Base-by-base conservation (phyloP, 2,797 vertebrate genomes). In the Notolepis coatsorum region DNA sequence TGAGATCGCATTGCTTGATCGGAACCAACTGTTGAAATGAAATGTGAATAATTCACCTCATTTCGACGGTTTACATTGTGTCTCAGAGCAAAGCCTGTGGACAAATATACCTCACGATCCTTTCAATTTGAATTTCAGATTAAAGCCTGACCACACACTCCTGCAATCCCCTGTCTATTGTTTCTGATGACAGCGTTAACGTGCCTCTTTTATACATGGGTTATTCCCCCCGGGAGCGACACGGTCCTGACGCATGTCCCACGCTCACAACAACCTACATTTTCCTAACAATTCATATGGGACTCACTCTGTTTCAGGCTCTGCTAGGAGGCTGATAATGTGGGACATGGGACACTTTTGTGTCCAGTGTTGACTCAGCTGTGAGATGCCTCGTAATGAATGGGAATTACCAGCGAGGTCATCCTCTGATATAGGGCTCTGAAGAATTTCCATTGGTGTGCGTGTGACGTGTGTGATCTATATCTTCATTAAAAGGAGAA, bases 351-450 rank as follows among this genome's bases (percentile, higher is more conserved):
- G 68, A 71, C 65, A 74, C 74, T 69, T 78, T 89, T 78, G 56
- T 80, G 61, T 61, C 45, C 39, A 64, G 27, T 91, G 82, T 90
- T 92, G 86, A 87, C 85, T 89, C 87, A 90, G 84, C 82, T 86
- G 82, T 75, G 63, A 81, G 83, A 80, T 67, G 53, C 50, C 71
- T 61, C 59, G 68, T 69, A 81, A 81, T 80, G 85, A 85, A 88
- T 63, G 30, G 68, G 68, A 86, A 79, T 82, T 73, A 79, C 72
- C 61, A 33, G 51, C 69, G 67, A 77, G 85, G 72, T 71, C 68
- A 51, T 61, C 25, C 7, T 31, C 56, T 74, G 84, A 86, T 85
- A 86, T 85, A 84, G 71, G 69, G 70, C 73, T 64, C 7, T 1
- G 21, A 56, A 71, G 69, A 66, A 61, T 76, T 81, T 76, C 49